Percentiles rank a stretch among this genome's conserved stretches.
phyloP scores from a whole-genome alignment of 2,888 invertebrate species.

The Dryocosmus kuriphilus region DNA sequence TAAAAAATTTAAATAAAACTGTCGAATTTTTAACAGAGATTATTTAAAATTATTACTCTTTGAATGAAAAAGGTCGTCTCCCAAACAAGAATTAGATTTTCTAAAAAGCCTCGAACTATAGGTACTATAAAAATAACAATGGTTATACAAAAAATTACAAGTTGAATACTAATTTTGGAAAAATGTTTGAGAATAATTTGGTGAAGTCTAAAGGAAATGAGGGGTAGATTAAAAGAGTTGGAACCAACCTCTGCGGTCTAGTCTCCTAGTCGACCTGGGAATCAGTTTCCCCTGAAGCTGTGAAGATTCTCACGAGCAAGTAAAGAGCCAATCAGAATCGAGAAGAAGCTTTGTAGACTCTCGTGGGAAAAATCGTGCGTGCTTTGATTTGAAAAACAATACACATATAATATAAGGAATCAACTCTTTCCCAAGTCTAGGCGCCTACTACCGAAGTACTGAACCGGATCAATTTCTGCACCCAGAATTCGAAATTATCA shows the following conservation, averaged over 20 bases:
- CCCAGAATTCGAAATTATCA: conserved; percentile 64
- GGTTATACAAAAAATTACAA: too few relatives aligned
- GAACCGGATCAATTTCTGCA: conserved; percentile 65
- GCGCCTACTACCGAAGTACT: conserved; percentile 65
- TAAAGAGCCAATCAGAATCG: conserved; percentile 45
- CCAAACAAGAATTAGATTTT: too few relatives aligned
- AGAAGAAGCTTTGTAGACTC: conserved; percentile 1
- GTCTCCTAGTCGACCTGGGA: conserved; percentile 74
- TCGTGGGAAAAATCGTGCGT: conserved; percentile 47
- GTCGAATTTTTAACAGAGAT: too few relatives aligned
- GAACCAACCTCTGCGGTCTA: conserved; percentile 64
- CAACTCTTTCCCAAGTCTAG: conserved; percentile 65
- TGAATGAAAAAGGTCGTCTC: too few relatives aligned
- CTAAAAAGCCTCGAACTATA: too few relatives aligned
- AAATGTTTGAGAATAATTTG: neutral
- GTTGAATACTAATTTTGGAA: neutral
- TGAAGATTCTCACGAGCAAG: conserved; percentile 69
- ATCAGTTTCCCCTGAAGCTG: conserved; percentile 74
- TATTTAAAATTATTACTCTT: too few relatives aligned
- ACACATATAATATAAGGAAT: neutral
- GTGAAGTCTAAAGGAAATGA: conserved; percentile 7
- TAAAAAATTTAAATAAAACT: too few relatives aligned
- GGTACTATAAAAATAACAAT: too few relatives aligned
- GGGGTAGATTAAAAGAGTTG: conserved; percentile 34
- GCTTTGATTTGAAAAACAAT: conserved; percentile 61